Conservation (phyloP, 1,140 invertebrate species). For the Drosophila carrolli region DNA sequence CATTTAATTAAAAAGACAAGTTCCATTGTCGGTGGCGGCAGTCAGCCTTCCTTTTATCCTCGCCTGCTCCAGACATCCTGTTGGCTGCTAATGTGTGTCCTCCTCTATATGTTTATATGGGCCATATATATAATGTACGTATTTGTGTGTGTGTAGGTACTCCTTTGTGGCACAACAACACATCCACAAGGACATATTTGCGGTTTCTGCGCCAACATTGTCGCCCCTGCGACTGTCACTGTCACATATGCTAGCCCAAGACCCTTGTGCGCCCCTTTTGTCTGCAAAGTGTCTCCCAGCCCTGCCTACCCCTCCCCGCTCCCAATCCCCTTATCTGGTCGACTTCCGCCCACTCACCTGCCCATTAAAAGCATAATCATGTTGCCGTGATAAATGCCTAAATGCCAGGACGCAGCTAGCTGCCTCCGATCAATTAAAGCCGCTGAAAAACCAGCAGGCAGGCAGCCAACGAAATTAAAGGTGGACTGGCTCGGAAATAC, state of each 20-base stretch:
- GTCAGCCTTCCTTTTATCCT: constrained; percentile 45
- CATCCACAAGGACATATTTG: constrained; percentile 69
- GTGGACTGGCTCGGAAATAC: background rate
- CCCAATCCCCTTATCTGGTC: constrained; percentile 27
- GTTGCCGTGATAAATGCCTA: constrained; percentile 76
- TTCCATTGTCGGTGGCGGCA: constrained; percentile 71
- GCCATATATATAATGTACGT: constrained; percentile 1
- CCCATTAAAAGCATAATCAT: constrained; percentile 80
- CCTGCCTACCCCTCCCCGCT: background rate
- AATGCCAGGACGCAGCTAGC: constrained; percentile 37
- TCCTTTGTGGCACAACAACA: constrained; percentile 51
- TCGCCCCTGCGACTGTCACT: constrained; percentile 67
- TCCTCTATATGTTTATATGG: constrained; percentile 20
- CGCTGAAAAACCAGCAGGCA: constrained; percentile 33
- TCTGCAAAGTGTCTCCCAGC: constrained; percentile 22
- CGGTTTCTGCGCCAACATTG: constrained; percentile 78
- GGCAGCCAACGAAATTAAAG: constrained; percentile 6
- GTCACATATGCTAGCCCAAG: constrained; percentile 66
- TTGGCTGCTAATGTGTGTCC: constrained; percentile 61
- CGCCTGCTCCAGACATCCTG: constrained; percentile 64
- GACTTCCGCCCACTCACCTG: constrained; percentile 32
- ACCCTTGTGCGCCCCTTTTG: constrained; percentile 22
- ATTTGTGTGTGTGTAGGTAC: constrained; percentile 15
- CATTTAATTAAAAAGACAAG: constrained; percentile 84
- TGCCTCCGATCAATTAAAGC: constrained; percentile 71